Evolutionary conservation across 2,888 invertebrate genomes (phyloP).

Genomic region (Trichogramma dendrolimi): DNA sequence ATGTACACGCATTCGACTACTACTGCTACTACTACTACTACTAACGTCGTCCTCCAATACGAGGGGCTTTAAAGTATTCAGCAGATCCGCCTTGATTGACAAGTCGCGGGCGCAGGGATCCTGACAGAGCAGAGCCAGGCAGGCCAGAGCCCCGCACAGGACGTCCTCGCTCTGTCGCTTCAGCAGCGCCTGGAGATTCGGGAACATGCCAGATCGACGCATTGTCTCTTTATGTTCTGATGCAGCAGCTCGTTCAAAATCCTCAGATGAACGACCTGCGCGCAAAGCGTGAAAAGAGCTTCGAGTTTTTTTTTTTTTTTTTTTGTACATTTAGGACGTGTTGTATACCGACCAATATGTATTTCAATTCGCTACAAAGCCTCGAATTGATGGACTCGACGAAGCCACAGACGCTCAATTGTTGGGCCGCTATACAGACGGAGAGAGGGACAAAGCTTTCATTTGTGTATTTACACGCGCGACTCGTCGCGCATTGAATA

Average conservation of each 20-base stretch:
- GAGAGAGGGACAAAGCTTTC: background rate
- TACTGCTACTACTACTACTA: background rate
- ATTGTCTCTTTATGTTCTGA: slow-evolving; percentile 43
- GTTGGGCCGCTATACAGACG: slow-evolving; percentile 46
- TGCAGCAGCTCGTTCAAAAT: slow-evolving; percentile 48
- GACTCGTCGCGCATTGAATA: no score
- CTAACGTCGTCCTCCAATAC: slow-evolving; percentile 43
- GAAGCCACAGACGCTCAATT: slow-evolving; percentile 46
- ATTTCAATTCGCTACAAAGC: slow-evolving; percentile 40
- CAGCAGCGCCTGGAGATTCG: slow-evolving; percentile 43
- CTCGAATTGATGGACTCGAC: slow-evolving; percentile 43
- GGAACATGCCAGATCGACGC: slow-evolving; percentile 48
- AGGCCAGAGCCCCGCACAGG: slow-evolving; percentile 40
- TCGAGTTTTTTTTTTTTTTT: background rate
- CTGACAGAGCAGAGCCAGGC: slow-evolving; percentile 45
- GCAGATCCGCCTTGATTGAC: slow-evolving; percentile 44
- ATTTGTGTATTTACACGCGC: no score
- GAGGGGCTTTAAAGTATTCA: slow-evolving; percentile 41
- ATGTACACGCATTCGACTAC: no score
- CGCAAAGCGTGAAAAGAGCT: background rate
- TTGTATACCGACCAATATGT: slow-evolving; percentile 38
- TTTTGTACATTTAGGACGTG: background rate
- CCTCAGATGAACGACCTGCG: slow-evolving; percentile 42
- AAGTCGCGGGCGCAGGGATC: slow-evolving; percentile 46
- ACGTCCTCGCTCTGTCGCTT: slow-evolving; percentile 39